Base-by-base conservation (phyloP, 2,888 invertebrate genomes). In the Tubiluchus corallicola region DNA sequence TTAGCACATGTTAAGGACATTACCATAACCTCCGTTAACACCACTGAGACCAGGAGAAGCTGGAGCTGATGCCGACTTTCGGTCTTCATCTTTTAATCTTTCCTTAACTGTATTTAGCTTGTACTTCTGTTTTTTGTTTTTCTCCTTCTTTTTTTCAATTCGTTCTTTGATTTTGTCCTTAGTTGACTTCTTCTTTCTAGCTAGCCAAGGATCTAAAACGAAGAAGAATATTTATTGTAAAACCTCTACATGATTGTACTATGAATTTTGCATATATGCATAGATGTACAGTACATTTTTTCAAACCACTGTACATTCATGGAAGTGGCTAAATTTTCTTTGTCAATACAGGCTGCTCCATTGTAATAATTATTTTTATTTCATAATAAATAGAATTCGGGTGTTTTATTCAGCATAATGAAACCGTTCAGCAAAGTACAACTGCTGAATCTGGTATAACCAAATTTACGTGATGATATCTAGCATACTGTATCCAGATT, bases 171-270 rank as follows among this genome's bases (percentile, higher is more conserved):
- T 49, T 54, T 54, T 3, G 40, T 49, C 51, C 51, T 71, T 70
- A 21, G 49, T 47, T 4, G 45, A 19, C 38, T 54, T 55, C 47
- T 60, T 59, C 47, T 44, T 38, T 39, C 45, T 42, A 13, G 53
- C 49, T n/a, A 81, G 73, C 82, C 84, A 83, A 0, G 82, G 83
- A 66, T 84, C 83, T 72, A 66, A 29, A 52, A 52, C n/a, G 29
- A 9, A n/a, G 29, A 29, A n/a, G 29, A n/a, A n/a, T n/a, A n/a
- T n/a, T n/a, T n/a, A n/a, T n/a, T n/a, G 21, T 21, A 38, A 37
- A 21, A 17, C 39, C 45, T 57, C 60, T 59, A 38, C 16, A 47
- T 57, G 79, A 40, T 37, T 17, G 43, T 39, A 42, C 4, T 19
- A 4, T 43, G 13, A 17, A 43, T 16, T 15, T 43, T 43, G 4